phyloP scores from a whole-genome alignment of 2,113 vertebrate genomes.

The Colossoma macropomum region DNA sequence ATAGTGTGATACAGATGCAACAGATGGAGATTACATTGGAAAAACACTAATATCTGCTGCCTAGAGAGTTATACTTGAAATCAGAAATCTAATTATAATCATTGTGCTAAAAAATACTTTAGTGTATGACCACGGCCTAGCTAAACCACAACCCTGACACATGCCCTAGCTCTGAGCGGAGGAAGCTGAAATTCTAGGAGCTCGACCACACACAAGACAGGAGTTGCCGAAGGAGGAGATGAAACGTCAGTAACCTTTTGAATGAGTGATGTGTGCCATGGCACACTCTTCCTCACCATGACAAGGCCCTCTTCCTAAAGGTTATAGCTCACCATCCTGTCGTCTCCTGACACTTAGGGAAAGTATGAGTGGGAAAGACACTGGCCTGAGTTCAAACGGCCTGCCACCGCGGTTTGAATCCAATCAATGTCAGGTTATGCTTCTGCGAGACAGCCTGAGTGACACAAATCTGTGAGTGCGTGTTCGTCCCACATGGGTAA shows the following conservation, averaged over 20 bases:
- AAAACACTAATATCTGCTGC: too few species aligned
- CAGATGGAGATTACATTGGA: too few species aligned
- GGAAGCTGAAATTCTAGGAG: not conserved
- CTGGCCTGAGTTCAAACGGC: slow-evolving; percentile 15
- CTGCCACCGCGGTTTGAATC: slow-evolving; percentile 4
- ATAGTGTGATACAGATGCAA: too few species aligned
- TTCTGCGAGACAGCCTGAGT: not conserved
- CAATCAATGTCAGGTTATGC: slow-evolving; percentile 19
- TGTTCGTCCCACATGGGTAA: slow-evolving; percentile 20
- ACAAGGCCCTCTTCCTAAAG: slow-evolving; percentile 45
- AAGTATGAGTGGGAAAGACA: slow-evolving; percentile 7
- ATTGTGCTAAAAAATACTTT: too few species aligned
- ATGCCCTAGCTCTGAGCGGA: not conserved
- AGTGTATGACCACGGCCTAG: too few species aligned
- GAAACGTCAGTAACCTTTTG: slow-evolving; percentile 40
- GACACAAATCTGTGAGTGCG: slow-evolving; percentile 16
- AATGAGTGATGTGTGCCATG: slow-evolving; percentile 49
- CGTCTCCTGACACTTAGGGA: slow-evolving; percentile 29
- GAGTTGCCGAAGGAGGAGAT: slow-evolving; percentile 26
- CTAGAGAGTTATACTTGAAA: too few species aligned
- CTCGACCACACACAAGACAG: slow-evolving; percentile 9
- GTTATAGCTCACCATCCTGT: slow-evolving; percentile 47
- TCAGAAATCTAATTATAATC: too few species aligned
- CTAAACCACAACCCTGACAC: too few species aligned
- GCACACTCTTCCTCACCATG: slow-evolving; percentile 30